phyloP scores from a whole-genome alignment of 2,113 vertebrate species.

The Pan troglodytes region NHGRI_mPanTro3-v2.1_pri NC_086015.1:89325001-89325500 shows the following conservation, averaged over 20 bases:
- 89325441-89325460: neutral
- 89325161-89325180: neutral
- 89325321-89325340: neutral
- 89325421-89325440: neutral
- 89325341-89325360: neutral
- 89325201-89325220: neutral
- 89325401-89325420: neutral
- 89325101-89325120: neutral
- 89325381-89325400: neutral
- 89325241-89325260: neutral
- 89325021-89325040: neutral
- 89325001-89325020: neutral
- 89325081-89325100: neutral
- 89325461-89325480: neutral
- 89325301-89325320: neutral
- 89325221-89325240: neutral
- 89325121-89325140: neutral
- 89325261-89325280: neutral
- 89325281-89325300: neutral
- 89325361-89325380: neutral
- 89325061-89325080: neutral
- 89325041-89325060: neutral
- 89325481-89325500: neutral
- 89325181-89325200: neutral
- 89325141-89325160: neutral